Percentiles rank a stretch among this genome's conserved stretches.
These are phyloP conservation scores for Sylvilagus floridanus DNA, from an alignment of 2,797 vertebrate genomes.

Conservation along the genomic window DNA sequence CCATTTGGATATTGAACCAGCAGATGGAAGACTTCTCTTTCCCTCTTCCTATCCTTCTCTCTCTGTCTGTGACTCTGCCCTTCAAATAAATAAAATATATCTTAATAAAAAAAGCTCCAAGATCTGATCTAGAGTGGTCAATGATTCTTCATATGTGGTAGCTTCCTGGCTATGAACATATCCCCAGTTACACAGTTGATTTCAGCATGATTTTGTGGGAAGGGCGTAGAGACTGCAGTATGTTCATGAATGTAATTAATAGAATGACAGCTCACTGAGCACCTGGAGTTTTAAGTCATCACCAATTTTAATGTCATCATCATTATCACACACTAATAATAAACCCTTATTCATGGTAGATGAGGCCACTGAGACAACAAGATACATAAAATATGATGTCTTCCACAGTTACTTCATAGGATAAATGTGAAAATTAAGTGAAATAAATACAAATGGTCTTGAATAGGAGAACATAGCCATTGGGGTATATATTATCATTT, in stretches of 20 bases:
- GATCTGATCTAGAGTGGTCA: neutral
- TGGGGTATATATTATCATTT: neutral
- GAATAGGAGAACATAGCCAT: neutral
- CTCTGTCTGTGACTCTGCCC: too few species aligned
- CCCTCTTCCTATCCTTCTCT: too few species aligned
- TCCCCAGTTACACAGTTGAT: accelerated
- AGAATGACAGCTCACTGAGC: neutral
- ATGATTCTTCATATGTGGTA: neutral
- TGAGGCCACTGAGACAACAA: neutral
- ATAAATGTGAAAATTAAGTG: slow-evolving; percentile 6
- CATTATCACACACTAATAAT: neutral
- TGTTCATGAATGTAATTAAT: too few species aligned
- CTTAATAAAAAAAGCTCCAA: too few species aligned
- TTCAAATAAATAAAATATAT: too few species aligned
- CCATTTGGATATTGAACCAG: too few species aligned
- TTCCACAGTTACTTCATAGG: neutral
- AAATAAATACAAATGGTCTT: neutral
- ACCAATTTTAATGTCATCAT: neutral
- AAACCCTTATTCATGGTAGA: neutral
- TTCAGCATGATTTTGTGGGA: neutral
- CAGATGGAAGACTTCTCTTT: too few species aligned
- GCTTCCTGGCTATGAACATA: neutral
- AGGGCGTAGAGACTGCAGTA: neutral
- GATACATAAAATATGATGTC: neutral
- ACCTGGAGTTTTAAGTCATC: neutral